These are phyloP conservation scores for Eulemur albifrons DNA, from an alignment of 2,797 vertebrate species.

Conservation along the genomic window DNA sequence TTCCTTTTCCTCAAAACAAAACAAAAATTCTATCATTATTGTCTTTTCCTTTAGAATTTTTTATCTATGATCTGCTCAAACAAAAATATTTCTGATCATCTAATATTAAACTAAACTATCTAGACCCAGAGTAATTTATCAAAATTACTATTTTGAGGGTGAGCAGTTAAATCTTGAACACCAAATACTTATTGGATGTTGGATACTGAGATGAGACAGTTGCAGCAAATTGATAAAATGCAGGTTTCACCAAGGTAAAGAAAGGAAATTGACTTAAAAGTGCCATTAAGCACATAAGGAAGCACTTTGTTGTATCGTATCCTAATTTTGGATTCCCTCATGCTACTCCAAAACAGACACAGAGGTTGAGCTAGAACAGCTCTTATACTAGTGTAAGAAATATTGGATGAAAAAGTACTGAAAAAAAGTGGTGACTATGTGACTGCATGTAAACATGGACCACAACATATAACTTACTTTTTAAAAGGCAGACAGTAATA, in stretches of 20 bases:
- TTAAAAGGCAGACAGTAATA: not conserved
- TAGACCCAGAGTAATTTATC: not conserved
- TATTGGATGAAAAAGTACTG: not conserved
- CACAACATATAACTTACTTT: not conserved
- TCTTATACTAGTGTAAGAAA: not conserved
- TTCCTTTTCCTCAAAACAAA: too few relatives aligned
- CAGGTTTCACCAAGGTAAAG: not conserved
- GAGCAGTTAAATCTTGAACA: not conserved
- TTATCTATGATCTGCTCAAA: not conserved
- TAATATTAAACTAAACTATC: slow-evolving; percentile 2
- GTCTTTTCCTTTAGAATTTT: not conserved
- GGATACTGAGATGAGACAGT: not conserved
- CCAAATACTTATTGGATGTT: not conserved
- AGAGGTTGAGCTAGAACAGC: not conserved
- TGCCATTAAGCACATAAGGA: not conserved
- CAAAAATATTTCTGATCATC: not conserved
- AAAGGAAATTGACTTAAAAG: not conserved
- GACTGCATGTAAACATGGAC: not conserved
- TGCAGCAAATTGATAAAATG: not conserved
- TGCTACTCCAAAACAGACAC: not conserved
- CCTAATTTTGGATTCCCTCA: not conserved
- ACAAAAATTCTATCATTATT: not conserved
- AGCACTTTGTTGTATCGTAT: not conserved
- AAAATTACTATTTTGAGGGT: not conserved
- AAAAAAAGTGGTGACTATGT: not conserved